A percentile compares a stretch with the other conserved stretches of the same genome.
These are phyloP conservation scores for Zygothrica quintamaculata DNA, from an alignment of 2,888 invertebrate species.

Conservation along the genomic window DNA sequence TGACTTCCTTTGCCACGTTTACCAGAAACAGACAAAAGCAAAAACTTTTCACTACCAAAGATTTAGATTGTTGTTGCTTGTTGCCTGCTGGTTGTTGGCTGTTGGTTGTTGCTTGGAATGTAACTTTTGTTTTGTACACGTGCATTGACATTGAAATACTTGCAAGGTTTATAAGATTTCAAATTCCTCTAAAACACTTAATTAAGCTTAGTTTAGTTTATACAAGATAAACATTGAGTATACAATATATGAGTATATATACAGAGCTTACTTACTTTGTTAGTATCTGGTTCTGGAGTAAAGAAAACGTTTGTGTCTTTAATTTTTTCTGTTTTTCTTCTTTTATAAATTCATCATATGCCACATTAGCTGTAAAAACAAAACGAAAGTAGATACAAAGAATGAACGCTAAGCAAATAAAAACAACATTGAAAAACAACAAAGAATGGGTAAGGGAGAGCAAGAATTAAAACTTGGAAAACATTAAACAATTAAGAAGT, in stretches of 20 bases:
- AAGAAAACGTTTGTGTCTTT: too few relatives aligned
- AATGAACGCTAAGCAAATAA: slow-evolving; percentile 9
- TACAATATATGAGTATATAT: too few relatives aligned
- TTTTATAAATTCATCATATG: slow-evolving; percentile 57
- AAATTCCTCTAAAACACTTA: neutral
- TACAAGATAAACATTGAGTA: too few relatives aligned
- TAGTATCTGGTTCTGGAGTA: neutral
- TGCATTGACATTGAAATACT: slow-evolving; percentile 59
- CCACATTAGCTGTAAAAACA: slow-evolving; percentile 38
- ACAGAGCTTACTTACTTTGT: neutral
- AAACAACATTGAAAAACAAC: slow-evolving; percentile 26
- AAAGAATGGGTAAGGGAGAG: slow-evolving; percentile 27
- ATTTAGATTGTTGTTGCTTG: slow-evolving; percentile 3
- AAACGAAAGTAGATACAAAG: slow-evolving; percentile 23
- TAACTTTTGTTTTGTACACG: slow-evolving; percentile 17
- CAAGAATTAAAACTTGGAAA: slow-evolving; percentile 58
- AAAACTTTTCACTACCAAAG: slow-evolving; percentile 45
- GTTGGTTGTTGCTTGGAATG: neutral
- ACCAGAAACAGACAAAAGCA: slow-evolving; percentile 41
- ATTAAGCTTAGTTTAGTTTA: too few relatives aligned
- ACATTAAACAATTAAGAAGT: slow-evolving; percentile 77
- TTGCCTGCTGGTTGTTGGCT: too few relatives aligned
- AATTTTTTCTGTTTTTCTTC: neutral
- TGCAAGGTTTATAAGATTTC: slow-evolving; percentile 24
- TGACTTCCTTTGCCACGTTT: slow-evolving; percentile 60